These are phyloP conservation scores for Dipodomys merriami DNA, from an alignment of 2,113 vertebrate genomes.

Conservation along the genomic window DNA sequence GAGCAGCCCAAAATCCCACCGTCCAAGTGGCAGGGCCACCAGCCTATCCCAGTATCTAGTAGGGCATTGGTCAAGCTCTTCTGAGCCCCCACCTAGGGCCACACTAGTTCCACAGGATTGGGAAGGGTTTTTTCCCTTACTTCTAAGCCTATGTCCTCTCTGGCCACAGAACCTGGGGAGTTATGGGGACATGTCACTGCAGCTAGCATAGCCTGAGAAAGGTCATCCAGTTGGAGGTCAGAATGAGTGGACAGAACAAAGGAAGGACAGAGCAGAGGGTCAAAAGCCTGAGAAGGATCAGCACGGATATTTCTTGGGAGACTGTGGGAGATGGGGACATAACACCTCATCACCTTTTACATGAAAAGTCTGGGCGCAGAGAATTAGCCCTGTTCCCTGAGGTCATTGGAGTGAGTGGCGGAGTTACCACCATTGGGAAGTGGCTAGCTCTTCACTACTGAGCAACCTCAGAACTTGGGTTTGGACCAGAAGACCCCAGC, in stretches of 20 bases:
- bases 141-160: background rate
- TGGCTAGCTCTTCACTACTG: background rate
- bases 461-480: background rate
- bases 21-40: background rate
- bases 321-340: background rate
- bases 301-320: background rate
- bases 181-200: background rate
- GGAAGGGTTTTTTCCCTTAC: background rate
- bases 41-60: background rate
- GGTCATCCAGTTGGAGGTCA: background rate
- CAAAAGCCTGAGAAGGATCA: background rate
- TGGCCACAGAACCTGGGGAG: background rate
- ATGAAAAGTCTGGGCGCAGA: accelerated
- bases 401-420: accelerated
- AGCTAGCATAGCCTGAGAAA: background rate
- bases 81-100: background rate
- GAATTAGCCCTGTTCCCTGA: background rate
- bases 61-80: background rate
- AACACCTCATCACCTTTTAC: accelerated
- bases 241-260: background rate
- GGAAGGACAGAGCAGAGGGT: background rate
- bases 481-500: background rate
- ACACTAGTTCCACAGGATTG: background rate
- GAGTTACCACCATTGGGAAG: background rate
- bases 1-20: background rate